These are phyloP conservation scores for Brenthis hecate DNA, from an alignment of 2,888 invertebrate species.

Conservation along the genomic window DNA sequence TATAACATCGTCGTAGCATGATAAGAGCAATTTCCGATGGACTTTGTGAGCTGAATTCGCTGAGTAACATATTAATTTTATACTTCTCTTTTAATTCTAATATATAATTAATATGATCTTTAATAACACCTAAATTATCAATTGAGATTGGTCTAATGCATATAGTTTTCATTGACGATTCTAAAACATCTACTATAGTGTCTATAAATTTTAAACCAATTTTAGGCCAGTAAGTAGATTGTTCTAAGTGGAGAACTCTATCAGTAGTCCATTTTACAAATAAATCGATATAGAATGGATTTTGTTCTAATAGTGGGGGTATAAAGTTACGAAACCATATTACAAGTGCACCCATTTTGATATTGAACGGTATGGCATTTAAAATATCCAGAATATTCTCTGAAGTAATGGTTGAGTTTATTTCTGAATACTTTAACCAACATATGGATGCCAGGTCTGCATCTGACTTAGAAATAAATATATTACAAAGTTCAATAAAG, in stretches of 20 bases:
- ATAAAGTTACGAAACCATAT: slow-evolving; percentile 75
- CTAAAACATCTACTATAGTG: slow-evolving; percentile 62
- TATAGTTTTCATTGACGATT: slow-evolving; percentile 65
- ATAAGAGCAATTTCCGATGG: slow-evolving; percentile 72
- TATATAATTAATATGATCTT: slow-evolving; percentile 67
- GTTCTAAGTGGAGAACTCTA: slow-evolving; percentile 70
- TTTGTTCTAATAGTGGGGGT: slow-evolving; percentile 67
- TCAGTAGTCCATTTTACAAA: slow-evolving; percentile 77
- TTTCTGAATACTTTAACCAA: slow-evolving; percentile 72
- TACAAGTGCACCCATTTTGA: slow-evolving; percentile 70
- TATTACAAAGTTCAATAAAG: slow-evolving; percentile 61
- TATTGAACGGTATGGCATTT: slow-evolving; percentile 65
- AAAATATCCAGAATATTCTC: slow-evolving; percentile 64
- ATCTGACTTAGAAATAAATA: slow-evolving; percentile 67
- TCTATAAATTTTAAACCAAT: slow-evolving; percentile 74
- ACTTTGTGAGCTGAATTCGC: slow-evolving; percentile 68
- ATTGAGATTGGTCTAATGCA: slow-evolving; percentile 68
- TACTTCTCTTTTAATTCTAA: slow-evolving; percentile 73
- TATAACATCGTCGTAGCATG: slow-evolving; percentile 76
- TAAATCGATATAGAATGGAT: slow-evolving; percentile 72
- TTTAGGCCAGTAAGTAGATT: slow-evolving; percentile 77
- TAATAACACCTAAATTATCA: slow-evolving; percentile 69
- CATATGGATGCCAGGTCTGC: slow-evolving; percentile 75
- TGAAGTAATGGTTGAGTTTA: slow-evolving; percentile 51
- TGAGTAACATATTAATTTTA: slow-evolving; percentile 72